Base-by-base conservation (phyloP, 2,113 vertebrate genomes). In the Butorides virescens region DNA sequence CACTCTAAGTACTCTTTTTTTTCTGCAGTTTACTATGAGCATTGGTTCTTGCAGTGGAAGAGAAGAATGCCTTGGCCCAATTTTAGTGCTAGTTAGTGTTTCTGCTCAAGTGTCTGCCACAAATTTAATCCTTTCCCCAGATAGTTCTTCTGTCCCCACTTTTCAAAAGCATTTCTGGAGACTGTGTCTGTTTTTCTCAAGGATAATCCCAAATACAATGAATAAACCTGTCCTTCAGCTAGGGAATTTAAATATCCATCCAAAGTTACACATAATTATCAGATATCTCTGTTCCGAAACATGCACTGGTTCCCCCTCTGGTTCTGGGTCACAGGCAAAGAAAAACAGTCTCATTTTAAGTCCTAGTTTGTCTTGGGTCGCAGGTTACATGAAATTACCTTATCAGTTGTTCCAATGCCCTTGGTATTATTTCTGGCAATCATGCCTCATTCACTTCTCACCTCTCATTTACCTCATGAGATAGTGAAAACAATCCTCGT, bases 131-230 rank as follows among this genome's bases (percentile, higher is more conserved):
- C 50, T 81, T 96, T 95, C 61, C 73, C 37, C 89, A 95, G 80
- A 86, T 56, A 93, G 26, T 73, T 88, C 39, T 46, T 78, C 67
- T 84, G 13, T 74, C 89, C 86, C 68, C 53, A 50, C 47, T 95
- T 92, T 93, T 81, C 47, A 87, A 86, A 91, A 72, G 34, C 44
- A 49, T 81, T 95, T 80, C 91, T 93, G 73, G 73, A 93, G 52
- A 47, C 10, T 13, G 15, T 62, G 36, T 83, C 79, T 88, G 76
- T 81, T 95, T 95, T 92, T 71, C 61, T 84, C 15, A 86, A 84
- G 66, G 88, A 66, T 91, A 97, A 86, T 95, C 86, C 91, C 82
- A 88, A 87, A 49, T 75, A 78, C 37, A 86, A 76, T 55, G 91
- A 95, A 92, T 55, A 52, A 84, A 91, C 52, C 63, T 74, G 79